phyloP scores from a whole-genome alignment of 2,113 vertebrate genomes.

The Panurus biarmicus region DNA sequence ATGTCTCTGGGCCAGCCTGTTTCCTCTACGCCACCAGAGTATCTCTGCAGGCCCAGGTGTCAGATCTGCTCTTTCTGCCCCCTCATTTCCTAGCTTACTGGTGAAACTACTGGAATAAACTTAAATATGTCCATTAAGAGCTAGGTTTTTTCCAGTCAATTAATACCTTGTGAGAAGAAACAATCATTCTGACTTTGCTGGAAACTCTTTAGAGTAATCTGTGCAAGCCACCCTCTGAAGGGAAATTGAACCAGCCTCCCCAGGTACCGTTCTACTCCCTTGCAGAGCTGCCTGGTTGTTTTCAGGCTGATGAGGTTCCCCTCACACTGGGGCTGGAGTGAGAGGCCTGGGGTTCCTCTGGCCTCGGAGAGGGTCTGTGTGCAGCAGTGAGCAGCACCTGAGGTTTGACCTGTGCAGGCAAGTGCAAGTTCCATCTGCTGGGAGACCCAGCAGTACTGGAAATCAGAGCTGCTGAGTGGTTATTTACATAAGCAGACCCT shows the following conservation, averaged over 20 bases:
- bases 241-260: background rate
- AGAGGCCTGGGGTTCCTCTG: background rate
- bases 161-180: background rate
- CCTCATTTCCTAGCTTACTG: background rate
- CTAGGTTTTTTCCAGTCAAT: background rate
- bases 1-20: background rate
- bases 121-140: background rate
- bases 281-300: background rate
- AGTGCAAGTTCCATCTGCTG: background rate
- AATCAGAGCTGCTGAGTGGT: background rate
- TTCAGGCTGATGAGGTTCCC: background rate
- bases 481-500: background rate
- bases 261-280: background rate
- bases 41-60: background rate
- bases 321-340: background rate
- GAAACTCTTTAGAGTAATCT: background rate
- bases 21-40: background rate
- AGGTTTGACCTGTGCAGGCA: background rate
- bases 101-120: background rate
- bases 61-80: background rate
- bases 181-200: background rate
- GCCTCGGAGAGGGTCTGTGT: fast-evolving
- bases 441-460: background rate
- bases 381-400: fast-evolving
- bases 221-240: background rate